These are phyloP conservation scores for Hyles vespertilio DNA, from an alignment of 1,140 invertebrate genomes.

Conservation along the genomic window DNA sequence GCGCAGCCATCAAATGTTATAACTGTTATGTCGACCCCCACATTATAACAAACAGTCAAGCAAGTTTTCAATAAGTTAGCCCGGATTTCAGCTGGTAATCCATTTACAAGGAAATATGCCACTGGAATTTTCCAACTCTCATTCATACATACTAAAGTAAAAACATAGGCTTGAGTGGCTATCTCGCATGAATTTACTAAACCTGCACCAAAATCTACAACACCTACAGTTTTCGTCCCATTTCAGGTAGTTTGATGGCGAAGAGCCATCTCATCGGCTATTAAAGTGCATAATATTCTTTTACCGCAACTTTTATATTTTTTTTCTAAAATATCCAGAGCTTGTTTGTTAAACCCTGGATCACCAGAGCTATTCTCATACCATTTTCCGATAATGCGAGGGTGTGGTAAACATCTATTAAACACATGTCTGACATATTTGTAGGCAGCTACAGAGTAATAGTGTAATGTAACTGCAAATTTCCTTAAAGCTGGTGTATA, in stretches of 20 bases:
- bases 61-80: conserved; percentile 32
- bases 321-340: conserved; percentile 20
- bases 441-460: conserved; percentile 36
- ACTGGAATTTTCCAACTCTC: conserved; percentile 41
- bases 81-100: conserved; percentile 26
- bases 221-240: background rate
- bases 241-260: conserved; percentile 14
- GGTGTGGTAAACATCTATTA: conserved; percentile 32
- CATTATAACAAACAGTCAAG: conserved; percentile 30
- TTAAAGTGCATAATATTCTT: conserved; percentile 14
- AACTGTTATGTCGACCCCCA: conserved; percentile 24
- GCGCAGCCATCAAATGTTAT: conserved; percentile 35
- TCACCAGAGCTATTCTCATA: conserved; percentile 30
- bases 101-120: conserved; percentile 39
- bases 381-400: conserved; percentile 35
- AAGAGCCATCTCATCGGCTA: conserved; percentile 26
- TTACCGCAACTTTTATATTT: conserved; percentile 12
- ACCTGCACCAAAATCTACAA: conserved; percentile 1
- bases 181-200: background rate
- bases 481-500: conserved; percentile 4
- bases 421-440: conserved; percentile 29
- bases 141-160: conserved; percentile 37
- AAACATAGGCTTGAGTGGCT: conserved; percentile 44
- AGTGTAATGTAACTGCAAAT: conserved; percentile 41
- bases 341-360: conserved; percentile 23